Evolutionary conservation across 1,140 invertebrate species (phyloP), one percentile per base, ranked within the genome.

Genomic region (Diachasmimorpha longicaudata): DNA sequence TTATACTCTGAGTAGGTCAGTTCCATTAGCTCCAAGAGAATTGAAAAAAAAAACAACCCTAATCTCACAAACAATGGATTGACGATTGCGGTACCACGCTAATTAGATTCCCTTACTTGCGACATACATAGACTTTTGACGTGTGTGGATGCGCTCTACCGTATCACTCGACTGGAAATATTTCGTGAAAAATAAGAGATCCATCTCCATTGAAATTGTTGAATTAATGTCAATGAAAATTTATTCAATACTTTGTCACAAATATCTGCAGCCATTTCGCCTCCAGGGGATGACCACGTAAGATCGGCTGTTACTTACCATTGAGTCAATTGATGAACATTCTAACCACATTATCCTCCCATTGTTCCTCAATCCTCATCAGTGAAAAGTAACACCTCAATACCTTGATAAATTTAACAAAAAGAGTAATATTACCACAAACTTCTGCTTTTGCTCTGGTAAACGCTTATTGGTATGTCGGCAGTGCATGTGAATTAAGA

Each of bases 381-480:
- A 68, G 11, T 10, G 4, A 13, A n/a, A 16, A 68, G 14, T 19
- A 55, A 55, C 19, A 55, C 48, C 48, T 55, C 48, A 55, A 55
- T 19, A 4, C 48, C 19, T 16, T 16, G 19, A 55, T 16, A 19
- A n/a, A 55, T 55, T 19, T 4, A 19, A 55, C 6, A 55, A 55
- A 55, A 55, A 19, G 8, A n/a, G 4, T 55, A 19, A 55, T 4
- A 55, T 19, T 55, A 1, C 48, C 48, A 55, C 48, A 55, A 63
- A 25, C 19, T 25, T 25, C 84, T 88, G 88, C 88, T 89, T 89
- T 87, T 89, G 88, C 87, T 89, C 88, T 89, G 88, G 87, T 89
- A 89, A 87, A 85, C 84, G 83, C 83, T 83, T 83, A 80, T 78
- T 84, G 81, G 82, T 83, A 83, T 84, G 81, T 83, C 79, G 80